Base-by-base conservation (phyloP, 2,113 vertebrate genomes). In the Ptilorrhoa leucosticta region DNA sequence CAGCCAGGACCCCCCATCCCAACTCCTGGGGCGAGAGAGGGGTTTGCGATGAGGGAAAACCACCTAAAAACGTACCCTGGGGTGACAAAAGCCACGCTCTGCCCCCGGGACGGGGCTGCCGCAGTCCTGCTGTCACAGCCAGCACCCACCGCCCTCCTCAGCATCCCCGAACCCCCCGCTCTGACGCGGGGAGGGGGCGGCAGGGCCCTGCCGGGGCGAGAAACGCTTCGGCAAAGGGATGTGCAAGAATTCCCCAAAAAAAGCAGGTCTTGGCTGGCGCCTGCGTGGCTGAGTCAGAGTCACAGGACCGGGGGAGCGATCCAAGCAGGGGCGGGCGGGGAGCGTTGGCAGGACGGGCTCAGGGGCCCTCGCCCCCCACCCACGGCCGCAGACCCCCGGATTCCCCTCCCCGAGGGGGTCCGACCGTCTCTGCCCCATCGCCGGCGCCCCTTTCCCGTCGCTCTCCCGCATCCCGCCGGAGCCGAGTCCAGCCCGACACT, bases 251-350 rank as follows among this genome's bases (percentile, higher is more conserved):
- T 87, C 88, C 90, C 92, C 12, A 26, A 94, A 96, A 91, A 95
- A 93, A 92, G 51, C 90, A 92, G 92, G 84, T 54, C 83, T 84
- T 96, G 97, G 97, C 96, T 63, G 91, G 78, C 37, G 91, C 90
- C 85, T 61, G 83, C 63, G 26, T n/a, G 71, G 83, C 89, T 97
- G 94, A 94, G 92, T 97, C 94, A 96, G 84, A 96, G 89, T 96
- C 97, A 96, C 91, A 95, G 96, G 97, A 97, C 71, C 11, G 0
- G 44, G 48, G 68, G 77, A 70, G 45, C 3, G 26, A 88, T 89
- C 94, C 96, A 94, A 87, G 83, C 87, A 24, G 50, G 89, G 86
- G 68, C 1, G 54, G 83, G 15, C 1, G 6, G 53, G 50, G 65
- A 90, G 82, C 28, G 8, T 11, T 4, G 2, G 71, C 6, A 6